Conservation (phyloP, 64 coral and sea anemone genomes). For the Actinia tenebrosa region DNA sequence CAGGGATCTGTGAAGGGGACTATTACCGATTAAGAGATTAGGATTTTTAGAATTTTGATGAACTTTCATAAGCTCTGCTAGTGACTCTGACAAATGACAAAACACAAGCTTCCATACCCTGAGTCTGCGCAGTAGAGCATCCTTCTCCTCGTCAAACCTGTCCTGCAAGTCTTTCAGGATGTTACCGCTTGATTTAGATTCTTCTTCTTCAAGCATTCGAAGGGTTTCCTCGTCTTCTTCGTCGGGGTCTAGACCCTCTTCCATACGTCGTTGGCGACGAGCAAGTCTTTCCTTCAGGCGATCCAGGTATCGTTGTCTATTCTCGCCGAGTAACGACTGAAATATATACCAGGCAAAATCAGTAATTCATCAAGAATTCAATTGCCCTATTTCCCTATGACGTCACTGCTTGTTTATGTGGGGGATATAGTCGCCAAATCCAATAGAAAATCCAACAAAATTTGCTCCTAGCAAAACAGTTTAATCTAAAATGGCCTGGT, state of each 20-base stretch:
- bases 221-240: conserved; percentile 80
- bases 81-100: neutral
- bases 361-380: too few relatives aligned
- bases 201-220: conserved; percentile 67
- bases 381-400: too few relatives aligned
- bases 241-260: conserved; percentile 82
- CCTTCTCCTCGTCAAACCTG: conserved; percentile 91
- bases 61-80: too few relatives aligned
- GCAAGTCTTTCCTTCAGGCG: conserved; percentile 71
- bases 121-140: conserved; percentile 65
- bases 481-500: too few relatives aligned
- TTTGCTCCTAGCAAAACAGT: too few relatives aligned
- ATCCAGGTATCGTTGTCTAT: conserved; percentile 81
- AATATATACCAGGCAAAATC: neutral
- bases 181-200: conserved; percentile 66
- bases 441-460: too few relatives aligned
- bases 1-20: too few relatives aligned
- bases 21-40: too few relatives aligned
- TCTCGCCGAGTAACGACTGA: conserved; percentile 81
- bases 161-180: conserved; percentile 90
- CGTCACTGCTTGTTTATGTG: too few relatives aligned
- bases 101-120: conserved; percentile 31
- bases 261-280: conserved; percentile 49
- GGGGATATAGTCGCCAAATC: too few relatives aligned
- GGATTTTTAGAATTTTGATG: too few relatives aligned